Evolutionary conservation across 2,797 vertebrate species (phyloP), one percentile per base, ranked within the genome.

Genomic region (Argyrosomus regius): DNA sequence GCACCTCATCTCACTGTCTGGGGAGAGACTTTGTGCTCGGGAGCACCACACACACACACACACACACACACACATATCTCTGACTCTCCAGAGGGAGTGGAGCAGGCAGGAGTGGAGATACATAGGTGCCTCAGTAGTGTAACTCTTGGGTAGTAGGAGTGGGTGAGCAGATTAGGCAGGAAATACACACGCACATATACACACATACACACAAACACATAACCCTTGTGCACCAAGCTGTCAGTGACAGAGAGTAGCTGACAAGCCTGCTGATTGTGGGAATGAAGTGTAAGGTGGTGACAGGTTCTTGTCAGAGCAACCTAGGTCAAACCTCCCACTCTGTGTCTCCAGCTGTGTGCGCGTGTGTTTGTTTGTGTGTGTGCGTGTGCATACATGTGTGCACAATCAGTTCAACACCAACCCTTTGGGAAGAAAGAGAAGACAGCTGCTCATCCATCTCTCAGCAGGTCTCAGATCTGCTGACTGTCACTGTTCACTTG

Each of bases 391-490:
- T 18, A 10, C 41, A 16, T 48, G 35, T 49, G 68, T 45, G 72
- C 57, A 35, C 63, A 56, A 41, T 61, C 65, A 43, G 49, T 13
- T 24, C 26, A 79, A 39, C 68, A 13, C 12, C 59, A 68, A 70
- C 54, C 56, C 43, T 62, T 63, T 35, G 48, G 57, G 64, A 71
- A 20, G 66, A 56, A 43, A 18, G 35, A 62, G 35, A 59, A 78
- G 62, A 67, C 86, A 87, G 81, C 85, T 87, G 85, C 81, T 89
- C 75, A 80, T 87, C 87, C 10, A 26, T 89, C 80, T 85, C 86
- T 58, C 84, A 65, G 82, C 89, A 87, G 84, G 85, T 77, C 80
- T 74, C 80, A 84, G 82, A 86, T 90, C 85, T 84, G 89, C 83
- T 76, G 75, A 77, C 83, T 81, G 82, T 81, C 84, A 77, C 80